These are phyloP conservation scores for Furnarius figulus DNA, from an alignment of 2,113 vertebrate species.

Conservation along the genomic window DNA sequence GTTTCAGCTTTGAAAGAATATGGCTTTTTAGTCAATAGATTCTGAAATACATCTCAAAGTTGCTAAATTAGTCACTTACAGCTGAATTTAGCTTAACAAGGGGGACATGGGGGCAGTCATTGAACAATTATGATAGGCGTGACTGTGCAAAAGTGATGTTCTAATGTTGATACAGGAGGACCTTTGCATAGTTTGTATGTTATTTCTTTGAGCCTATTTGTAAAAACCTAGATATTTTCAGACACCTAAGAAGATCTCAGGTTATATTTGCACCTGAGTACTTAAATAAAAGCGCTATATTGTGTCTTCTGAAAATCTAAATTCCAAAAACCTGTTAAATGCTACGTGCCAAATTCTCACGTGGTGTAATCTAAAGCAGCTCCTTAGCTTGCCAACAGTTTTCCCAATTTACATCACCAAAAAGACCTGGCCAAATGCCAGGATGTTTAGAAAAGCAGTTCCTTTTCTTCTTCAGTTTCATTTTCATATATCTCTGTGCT, in stretches of 20 bases:
- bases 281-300: not conserved
- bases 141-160: not conserved
- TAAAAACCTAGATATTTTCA: not conserved
- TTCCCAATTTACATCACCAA: slow-evolving; percentile 7
- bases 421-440: slow-evolving; percentile 1
- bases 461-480: not conserved
- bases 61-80: slow-evolving; percentile 40
- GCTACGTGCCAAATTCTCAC: not conserved
- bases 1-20: slow-evolving; percentile 42
- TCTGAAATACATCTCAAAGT: slow-evolving; percentile 35
- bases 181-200: not conserved
- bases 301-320: not conserved
- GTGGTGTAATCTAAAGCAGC: not conserved
- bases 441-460: not conserved
- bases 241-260: not conserved
- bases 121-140: not conserved
- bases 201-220: not conserved
- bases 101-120: not conserved
- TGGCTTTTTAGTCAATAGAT: slow-evolving; percentile 39
- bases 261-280: not conserved
- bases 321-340: slow-evolving; percentile 16
- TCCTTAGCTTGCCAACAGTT: not conserved
- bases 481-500: slow-evolving; percentile 10
- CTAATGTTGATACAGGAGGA: not conserved
- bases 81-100: slow-evolving; percentile 21